Evolutionary conservation across 2,797 vertebrate genomes (phyloP).

Genomic region (Rhinatrema bivittatum): DNA sequence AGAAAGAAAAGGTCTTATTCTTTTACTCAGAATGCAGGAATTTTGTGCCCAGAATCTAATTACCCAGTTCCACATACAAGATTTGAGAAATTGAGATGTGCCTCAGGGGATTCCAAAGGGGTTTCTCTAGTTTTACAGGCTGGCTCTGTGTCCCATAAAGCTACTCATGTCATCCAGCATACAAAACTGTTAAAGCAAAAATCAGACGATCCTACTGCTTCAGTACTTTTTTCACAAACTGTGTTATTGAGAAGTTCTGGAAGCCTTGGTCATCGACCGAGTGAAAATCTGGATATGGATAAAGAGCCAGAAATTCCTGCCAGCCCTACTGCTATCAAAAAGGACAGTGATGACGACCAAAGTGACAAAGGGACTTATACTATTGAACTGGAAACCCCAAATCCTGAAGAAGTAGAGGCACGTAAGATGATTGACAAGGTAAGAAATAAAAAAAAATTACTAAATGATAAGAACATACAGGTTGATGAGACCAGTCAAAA

Average conservation of each 20-base stretch:
- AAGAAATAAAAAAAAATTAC: slow-evolving; percentile 30
- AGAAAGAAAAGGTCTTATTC: slow-evolving; percentile 88
- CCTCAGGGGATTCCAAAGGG: slow-evolving; percentile 48
- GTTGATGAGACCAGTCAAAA: no score
- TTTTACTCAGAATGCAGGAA: slow-evolving; percentile 76
- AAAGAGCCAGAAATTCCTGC: slow-evolving; percentile 52
- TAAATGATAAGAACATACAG: no score
- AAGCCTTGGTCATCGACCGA: slow-evolving; percentile 76
- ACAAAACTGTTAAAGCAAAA: slow-evolving; percentile 82
- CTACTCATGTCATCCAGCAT: slow-evolving; percentile 50
- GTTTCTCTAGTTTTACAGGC: slow-evolving; percentile 48
- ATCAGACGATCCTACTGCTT: slow-evolving; percentile 76
- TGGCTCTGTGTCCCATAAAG: slow-evolving; percentile 50
- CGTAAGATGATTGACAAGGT: slow-evolving; percentile 97
- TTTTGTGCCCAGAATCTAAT: slow-evolving; percentile 60
- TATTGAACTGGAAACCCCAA: slow-evolving; percentile 88
- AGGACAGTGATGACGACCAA: slow-evolving; percentile 81
- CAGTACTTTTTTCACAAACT: slow-evolving; percentile 55
- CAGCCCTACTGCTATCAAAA: slow-evolving; percentile 52
- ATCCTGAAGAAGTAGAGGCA: slow-evolving; percentile 88
- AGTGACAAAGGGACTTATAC: slow-evolving; percentile 96
- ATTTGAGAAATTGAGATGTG: slow-evolving; percentile 48
- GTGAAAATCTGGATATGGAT: slow-evolving; percentile 66
- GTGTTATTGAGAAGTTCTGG: slow-evolving; percentile 71
- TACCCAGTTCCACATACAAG: slow-evolving; percentile 72